Evolutionary conservation across 2,888 invertebrate species (phyloP).

Genomic region (Ormyrus thymus): DNA sequence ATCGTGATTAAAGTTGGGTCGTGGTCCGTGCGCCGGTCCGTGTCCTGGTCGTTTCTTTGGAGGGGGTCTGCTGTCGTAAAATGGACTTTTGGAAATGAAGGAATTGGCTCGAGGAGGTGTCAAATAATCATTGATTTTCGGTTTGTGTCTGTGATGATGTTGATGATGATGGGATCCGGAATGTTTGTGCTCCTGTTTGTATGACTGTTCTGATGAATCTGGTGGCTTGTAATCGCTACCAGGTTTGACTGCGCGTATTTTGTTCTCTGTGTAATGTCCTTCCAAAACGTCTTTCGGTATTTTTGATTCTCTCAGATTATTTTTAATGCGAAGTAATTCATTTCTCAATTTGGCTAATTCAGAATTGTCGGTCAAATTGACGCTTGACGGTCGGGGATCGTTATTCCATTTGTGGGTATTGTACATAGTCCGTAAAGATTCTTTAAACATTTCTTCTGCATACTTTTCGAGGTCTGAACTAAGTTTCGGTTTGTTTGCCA

Average conservation of each 20-base stretch:
- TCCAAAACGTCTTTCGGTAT: constrained; percentile 64
- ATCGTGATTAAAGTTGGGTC: constrained; percentile 52
- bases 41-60: constrained; percentile 65
- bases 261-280: constrained; percentile 68
- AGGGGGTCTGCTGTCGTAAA: constrained; percentile 63
- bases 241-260: constrained; percentile 59
- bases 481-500: constrained; percentile 67
- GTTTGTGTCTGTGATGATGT: constrained; percentile 57
- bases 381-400: constrained; percentile 63
- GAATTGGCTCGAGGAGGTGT: constrained; percentile 67
- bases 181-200: constrained; percentile 66
- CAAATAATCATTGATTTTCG: constrained; percentile 65
- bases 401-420: constrained; percentile 73
- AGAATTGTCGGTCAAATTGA: constrained; percentile 62
- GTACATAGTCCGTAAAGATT: constrained; percentile 72
- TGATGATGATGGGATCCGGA: constrained; percentile 58
- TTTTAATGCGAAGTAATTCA: constrained; percentile 66
- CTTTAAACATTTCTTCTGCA: constrained; percentile 73
- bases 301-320: constrained; percentile 60
- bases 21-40: constrained; percentile 39
- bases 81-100: constrained; percentile 66
- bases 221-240: constrained; percentile 59
- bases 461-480: constrained; percentile 69
- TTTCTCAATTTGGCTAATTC: constrained; percentile 66
- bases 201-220: constrained; percentile 65